phyloP scores from a whole-genome alignment of 2,113 vertebrate species.

The Dicentrarchus labrax region DNA sequence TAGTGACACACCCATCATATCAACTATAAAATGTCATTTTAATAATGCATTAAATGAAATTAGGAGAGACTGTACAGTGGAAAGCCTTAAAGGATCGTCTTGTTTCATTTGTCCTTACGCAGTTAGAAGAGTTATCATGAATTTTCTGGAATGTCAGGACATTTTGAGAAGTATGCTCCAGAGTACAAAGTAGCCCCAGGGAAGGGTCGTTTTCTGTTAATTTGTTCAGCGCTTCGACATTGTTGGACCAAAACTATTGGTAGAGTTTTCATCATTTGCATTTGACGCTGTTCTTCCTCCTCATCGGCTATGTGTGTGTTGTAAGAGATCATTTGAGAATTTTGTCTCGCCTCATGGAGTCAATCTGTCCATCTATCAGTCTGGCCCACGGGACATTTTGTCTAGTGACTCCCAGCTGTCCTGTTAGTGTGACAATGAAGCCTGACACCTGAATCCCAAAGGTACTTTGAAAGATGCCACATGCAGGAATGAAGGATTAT shows the following conservation, averaged over 20 bases:
- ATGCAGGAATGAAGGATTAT: slow-evolving; percentile 20
- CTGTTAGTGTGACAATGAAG: slow-evolving; percentile 23
- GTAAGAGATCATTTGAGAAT: not conserved
- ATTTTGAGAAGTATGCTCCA: not conserved
- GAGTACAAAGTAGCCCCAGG: too few species aligned
- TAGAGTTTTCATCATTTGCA: too few species aligned
- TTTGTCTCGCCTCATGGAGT: slow-evolving; percentile 15
- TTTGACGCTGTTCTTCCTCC: not conserved
- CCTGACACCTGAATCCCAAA: slow-evolving; percentile 31
- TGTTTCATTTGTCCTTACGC: not conserved
- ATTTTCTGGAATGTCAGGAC: not conserved
- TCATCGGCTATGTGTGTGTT: not conserved
- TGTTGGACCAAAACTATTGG: not conserved
- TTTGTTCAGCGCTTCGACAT: not conserved
- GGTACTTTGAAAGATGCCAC: slow-evolving; percentile 13
- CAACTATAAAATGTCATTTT: not conserved
- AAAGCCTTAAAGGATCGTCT: not conserved
- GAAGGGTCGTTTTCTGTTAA: not conserved
- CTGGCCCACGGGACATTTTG: slow-evolving; percentile 4
- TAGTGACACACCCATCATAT: not conserved
- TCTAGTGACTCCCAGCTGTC: slow-evolving; percentile 2
- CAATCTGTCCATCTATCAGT: not conserved
- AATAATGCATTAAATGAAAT: not conserved
- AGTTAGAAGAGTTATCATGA: not conserved
- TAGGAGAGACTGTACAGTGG: not conserved